These are phyloP conservation scores for Orchesella flavescens DNA, from an alignment of 2,888 invertebrate species.

Conservation along the genomic window DNA sequence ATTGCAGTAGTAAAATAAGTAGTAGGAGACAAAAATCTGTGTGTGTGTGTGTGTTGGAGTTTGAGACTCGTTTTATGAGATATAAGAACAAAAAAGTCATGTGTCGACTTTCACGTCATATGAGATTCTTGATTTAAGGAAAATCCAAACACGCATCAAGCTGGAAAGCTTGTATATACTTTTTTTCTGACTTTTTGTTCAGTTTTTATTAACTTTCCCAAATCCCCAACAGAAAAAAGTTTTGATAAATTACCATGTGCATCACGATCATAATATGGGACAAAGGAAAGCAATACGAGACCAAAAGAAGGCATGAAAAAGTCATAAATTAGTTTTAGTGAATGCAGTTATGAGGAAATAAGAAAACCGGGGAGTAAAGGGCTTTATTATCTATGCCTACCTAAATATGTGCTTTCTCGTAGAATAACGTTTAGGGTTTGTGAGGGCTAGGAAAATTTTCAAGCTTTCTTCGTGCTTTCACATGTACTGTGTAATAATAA, in stretches of 20 bases:
- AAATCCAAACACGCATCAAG: neutral
- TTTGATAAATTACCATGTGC: slow-evolving; percentile 51
- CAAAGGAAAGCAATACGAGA: slow-evolving; percentile 11
- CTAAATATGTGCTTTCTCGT: too few species aligned
- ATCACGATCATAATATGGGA: slow-evolving; percentile 14
- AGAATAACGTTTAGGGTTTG: too few species aligned
- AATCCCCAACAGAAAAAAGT: slow-evolving; percentile 23
- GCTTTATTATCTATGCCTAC: too few species aligned
- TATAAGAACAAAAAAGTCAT: neutral
- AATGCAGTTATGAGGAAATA: neutral
- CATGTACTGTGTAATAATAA: neutral
- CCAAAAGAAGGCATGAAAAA: slow-evolving; percentile 13
- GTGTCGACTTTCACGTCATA: neutral
- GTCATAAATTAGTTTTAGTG: slow-evolving; percentile 45
- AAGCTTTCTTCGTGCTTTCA: too few species aligned
- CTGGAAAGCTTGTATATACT: slow-evolving; percentile 8
- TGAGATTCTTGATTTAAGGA: neutral
- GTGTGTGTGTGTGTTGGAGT: neutral
- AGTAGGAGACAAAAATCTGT: too few species aligned
- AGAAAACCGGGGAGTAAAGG: neutral
- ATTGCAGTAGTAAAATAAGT: too few species aligned
- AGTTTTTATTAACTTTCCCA: slow-evolving; percentile 32
- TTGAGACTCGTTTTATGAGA: neutral
- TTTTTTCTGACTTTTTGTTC: slow-evolving; percentile 16
- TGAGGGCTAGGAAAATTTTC: too few species aligned